These are phyloP conservation scores for Luidia sarsii DNA, from an alignment of 53 echinoderm and acorn worm species.

Conservation along the genomic window DNA sequence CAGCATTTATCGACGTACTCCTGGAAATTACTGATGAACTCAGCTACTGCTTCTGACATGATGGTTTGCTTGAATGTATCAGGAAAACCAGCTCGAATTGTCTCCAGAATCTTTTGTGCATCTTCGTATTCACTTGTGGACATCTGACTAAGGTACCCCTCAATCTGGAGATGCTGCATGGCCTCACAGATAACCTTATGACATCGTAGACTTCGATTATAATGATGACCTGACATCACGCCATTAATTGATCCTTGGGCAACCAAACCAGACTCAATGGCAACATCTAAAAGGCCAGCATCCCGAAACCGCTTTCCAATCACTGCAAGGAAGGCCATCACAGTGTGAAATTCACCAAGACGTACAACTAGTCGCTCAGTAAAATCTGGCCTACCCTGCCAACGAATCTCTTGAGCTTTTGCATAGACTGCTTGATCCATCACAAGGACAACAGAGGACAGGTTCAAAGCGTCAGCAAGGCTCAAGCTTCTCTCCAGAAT, in stretches of 20 bases:
- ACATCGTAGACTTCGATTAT: slow-evolving; percentile 37
- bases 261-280: slow-evolving; percentile 60
- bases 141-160: slow-evolving; percentile 23
- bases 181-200: slow-evolving; percentile 50
- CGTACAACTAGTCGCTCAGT: slow-evolving; percentile 4
- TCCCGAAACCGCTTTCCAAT: slow-evolving; percentile 62
- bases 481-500: slow-evolving; percentile 44
- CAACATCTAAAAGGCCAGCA: slow-evolving; percentile 59
- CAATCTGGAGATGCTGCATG: slow-evolving; percentile 25
- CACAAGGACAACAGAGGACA: slow-evolving; percentile 46
- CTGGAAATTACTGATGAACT: not conserved
- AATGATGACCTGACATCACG: slow-evolving; percentile 51
- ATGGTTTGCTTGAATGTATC: not conserved
- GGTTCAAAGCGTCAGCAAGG: slow-evolving; percentile 39
- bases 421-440: slow-evolving; percentile 70
- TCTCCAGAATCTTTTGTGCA: slow-evolving; percentile 4
- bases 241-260: slow-evolving; percentile 61
- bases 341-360: slow-evolving; percentile 65
- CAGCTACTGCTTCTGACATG: not conserved
- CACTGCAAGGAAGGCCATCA: slow-evolving; percentile 38
- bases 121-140: not conserved
- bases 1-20: slow-evolving; percentile 6
- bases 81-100: slow-evolving; percentile 9
- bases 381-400: slow-evolving; percentile 27
- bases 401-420: slow-evolving; percentile 68